Evolutionary conservation across 2,888 invertebrate genomes (phyloP).

Genomic region (Sesia apiformis): DNA sequence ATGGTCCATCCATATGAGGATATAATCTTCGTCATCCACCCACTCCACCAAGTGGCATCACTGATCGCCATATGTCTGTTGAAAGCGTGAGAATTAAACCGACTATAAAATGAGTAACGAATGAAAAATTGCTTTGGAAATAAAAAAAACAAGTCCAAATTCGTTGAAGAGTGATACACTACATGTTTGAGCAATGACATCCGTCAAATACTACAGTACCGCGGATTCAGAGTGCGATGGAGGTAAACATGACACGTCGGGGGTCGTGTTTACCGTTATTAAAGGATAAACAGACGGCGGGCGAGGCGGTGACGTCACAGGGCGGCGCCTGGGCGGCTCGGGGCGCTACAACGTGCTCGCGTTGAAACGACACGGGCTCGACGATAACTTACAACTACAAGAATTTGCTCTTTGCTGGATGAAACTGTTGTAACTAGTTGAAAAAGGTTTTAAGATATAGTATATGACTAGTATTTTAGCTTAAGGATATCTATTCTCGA

Average conservation of each 20-base stretch:
- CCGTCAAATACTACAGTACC: not conserved
- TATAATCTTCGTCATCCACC: conserved; percentile 51
- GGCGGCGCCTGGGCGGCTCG: conserved; percentile 48
- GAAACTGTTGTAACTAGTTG: not conserved
- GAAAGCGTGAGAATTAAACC: too few species aligned
- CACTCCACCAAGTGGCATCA: conserved; percentile 28
- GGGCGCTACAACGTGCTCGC: conserved; percentile 39
- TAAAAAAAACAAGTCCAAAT: too few species aligned
- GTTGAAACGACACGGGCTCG: conserved; percentile 44
- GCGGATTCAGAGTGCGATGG: conserved; percentile 7
- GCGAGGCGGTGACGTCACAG: conserved; percentile 49
- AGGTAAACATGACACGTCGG: conserved; percentile 28
- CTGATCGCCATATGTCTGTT: conserved; percentile 8
- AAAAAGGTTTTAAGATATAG: too few species aligned
- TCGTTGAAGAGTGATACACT: not conserved
- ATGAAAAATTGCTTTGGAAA: too few species aligned
- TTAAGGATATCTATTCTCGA: too few species aligned
- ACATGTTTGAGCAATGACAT: not conserved
- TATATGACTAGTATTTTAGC: too few species aligned
- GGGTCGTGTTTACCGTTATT: conserved; percentile 32
- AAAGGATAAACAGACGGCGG: conserved; percentile 12
- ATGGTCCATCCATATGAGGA: conserved; percentile 40
- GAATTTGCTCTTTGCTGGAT: not conserved
- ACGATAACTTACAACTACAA: conserved; percentile 23
- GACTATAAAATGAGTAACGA: too few species aligned